Conservation (phyloP, 2,113 vertebrate species). For the Tachycineta bicolor region DNA sequence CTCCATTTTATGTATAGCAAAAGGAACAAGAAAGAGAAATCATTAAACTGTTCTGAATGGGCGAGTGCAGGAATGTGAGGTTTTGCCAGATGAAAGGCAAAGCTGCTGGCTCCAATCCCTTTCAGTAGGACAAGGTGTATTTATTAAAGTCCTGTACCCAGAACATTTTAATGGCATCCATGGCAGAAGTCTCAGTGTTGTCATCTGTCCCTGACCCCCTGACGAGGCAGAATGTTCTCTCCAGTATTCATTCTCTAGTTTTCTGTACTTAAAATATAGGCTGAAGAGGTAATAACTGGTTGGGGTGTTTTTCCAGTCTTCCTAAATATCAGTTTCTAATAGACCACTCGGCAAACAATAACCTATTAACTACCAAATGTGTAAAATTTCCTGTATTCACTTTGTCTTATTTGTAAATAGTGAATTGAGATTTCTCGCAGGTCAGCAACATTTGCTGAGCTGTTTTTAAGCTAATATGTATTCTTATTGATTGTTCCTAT, state of each 20-base stretch:
- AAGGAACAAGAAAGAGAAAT: conserved; percentile 18
- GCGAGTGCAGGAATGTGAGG: conserved; percentile 54
- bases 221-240: conserved; percentile 68
- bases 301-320: conserved; percentile 74
- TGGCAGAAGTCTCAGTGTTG: conserved; percentile 32
- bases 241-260: conserved; percentile 52
- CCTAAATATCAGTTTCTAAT: conserved; percentile 78
- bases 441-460: conserved; percentile 82
- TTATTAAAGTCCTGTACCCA: background rate
- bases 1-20: conserved; percentile 52
- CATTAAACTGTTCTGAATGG: conserved; percentile 68
- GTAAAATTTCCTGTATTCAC: conserved; percentile 85
- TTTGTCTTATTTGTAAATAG: conserved; percentile 87
- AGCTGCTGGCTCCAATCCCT: conserved; percentile 14
- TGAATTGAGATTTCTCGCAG: conserved; percentile 78
- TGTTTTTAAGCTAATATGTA: conserved; percentile 85
- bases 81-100: conserved; percentile 12
- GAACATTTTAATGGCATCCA: conserved; percentile 27
- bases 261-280: conserved; percentile 66
- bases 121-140: background rate
- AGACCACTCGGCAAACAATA: conserved; percentile 79
- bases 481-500: conserved; percentile 84
- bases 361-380: conserved; percentile 82
- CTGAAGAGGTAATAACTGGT: conserved; percentile 70
- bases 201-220: conserved; percentile 40